Percentiles rank a stretch among this genome's conserved stretches.
Conservation (phyloP, 2,888 invertebrate species). For the Choreutis nemorana region DNA sequence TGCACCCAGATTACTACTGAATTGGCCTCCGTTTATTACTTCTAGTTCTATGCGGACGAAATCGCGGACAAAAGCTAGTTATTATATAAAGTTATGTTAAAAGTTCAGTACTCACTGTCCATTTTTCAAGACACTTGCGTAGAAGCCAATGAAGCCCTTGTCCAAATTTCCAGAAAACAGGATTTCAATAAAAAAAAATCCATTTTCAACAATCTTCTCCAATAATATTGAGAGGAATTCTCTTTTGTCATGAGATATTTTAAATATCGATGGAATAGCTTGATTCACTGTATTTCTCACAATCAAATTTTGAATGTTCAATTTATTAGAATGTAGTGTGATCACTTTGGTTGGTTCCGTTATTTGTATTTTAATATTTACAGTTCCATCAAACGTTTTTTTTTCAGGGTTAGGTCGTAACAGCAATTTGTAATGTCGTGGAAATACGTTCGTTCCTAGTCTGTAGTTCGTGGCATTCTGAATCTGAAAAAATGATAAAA, state of each 20-base stretch:
- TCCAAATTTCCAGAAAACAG: conserved; percentile 60
- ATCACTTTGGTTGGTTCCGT: conserved; percentile 45
- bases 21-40: too few relatives aligned
- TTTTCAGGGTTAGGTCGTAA: conserved; percentile 70
- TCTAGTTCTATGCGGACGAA: too few relatives aligned
- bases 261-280: conserved; percentile 14
- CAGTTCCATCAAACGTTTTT: conserved; percentile 66
- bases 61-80: too few relatives aligned
- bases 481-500: conserved; percentile 13
- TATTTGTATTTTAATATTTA: conserved; percentile 52
- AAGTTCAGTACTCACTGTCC: conserved; percentile 44
- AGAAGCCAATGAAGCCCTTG: conserved; percentile 60
- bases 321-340: conserved; percentile 68
- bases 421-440: conserved; percentile 72
- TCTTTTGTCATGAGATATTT: conserved; percentile 22
- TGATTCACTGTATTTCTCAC: conserved; percentile 16
- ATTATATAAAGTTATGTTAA: too few relatives aligned
- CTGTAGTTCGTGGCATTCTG: conserved; percentile 29
- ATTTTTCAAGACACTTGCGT: conserved; percentile 62
- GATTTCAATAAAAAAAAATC: conserved; percentile 41
- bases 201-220: conserved; percentile 22
- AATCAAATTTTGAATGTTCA: conserved; percentile 46
- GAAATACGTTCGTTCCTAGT: conserved; percentile 67
- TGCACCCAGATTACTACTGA: too few relatives aligned
- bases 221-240: conserved; percentile 44